These are phyloP conservation scores for Dasyprocta punctata DNA, from an alignment of 2,113 vertebrate genomes.

Conservation along the genomic window DNA sequence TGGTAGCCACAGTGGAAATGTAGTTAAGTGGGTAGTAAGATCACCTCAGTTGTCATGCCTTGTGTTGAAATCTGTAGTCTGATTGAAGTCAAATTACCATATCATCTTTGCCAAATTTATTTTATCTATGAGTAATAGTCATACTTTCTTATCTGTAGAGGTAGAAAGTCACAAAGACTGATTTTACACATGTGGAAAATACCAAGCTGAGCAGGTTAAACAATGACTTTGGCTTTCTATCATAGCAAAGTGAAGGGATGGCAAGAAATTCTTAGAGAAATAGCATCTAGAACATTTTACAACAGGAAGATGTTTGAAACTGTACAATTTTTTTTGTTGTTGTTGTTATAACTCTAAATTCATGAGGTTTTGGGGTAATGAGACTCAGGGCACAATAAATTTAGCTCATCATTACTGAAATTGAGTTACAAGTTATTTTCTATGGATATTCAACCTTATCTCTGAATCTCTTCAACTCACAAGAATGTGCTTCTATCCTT, in stretches of 20 bases:
- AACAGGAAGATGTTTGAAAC: background rate
- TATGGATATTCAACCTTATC: background rate
- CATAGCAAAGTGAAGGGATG: background rate
- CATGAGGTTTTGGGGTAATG: accelerated
- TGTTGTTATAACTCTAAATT: background rate
- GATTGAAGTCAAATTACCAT: background rate
- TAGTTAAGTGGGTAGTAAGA: background rate
- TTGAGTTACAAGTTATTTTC: background rate
- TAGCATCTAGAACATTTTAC: background rate
- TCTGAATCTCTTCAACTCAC: background rate
- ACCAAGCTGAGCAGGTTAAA: background rate
- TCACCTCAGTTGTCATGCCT: background rate
- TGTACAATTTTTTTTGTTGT: background rate
- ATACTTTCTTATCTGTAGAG: background rate
- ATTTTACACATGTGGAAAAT: background rate
- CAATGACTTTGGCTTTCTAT: background rate
- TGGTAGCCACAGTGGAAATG: background rate
- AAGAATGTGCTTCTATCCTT: background rate
- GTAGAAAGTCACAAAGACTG: background rate
- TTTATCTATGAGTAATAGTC: background rate
- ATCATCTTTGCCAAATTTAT: background rate
- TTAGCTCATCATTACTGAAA: background rate
- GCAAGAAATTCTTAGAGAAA: background rate
- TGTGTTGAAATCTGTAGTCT: background rate
- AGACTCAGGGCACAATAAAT: accelerated